Conservation (phyloP, 2,888 invertebrate species). For the Nomada flava region DNA sequence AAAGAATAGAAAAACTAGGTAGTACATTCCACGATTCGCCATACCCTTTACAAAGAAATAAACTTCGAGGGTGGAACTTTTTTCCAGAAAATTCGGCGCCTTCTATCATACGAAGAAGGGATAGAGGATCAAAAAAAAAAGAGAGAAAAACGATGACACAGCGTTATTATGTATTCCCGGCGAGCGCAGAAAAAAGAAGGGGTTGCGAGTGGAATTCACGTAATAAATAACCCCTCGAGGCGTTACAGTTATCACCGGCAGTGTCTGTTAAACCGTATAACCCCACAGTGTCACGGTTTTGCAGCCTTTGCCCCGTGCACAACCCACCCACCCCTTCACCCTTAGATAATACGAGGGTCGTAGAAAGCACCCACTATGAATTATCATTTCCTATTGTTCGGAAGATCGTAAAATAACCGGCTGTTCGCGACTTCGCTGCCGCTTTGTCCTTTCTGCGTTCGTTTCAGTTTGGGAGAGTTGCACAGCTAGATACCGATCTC, state of each 20-base stretch:
- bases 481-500: not conserved
- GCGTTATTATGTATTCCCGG: slow-evolving; percentile 28
- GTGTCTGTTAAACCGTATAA: slow-evolving; percentile 38
- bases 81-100: too few relatives aligned
- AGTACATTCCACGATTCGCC: not conserved
- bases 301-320: slow-evolving; percentile 15
- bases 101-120: not conserved
- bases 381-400: slow-evolving; percentile 80
- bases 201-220: slow-evolving; percentile 58
- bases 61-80: too few relatives aligned
- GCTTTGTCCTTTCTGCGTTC: slow-evolving; percentile 26
- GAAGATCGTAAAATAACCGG: slow-evolving; percentile 75
- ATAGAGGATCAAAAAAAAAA: not conserved
- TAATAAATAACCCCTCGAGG: slow-evolving; percentile 78
- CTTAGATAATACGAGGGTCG: slow-evolving; percentile 72
- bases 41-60: too few relatives aligned
- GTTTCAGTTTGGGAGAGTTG: slow-evolving; percentile 3
- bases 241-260: slow-evolving; percentile 76
- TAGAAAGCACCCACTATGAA: slow-evolving; percentile 74
- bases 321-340: slow-evolving; percentile 2
- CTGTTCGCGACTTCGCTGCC: slow-evolving; percentile 44
- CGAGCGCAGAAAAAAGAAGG: slow-evolving; percentile 29
- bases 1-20: too few relatives aligned
- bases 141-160: slow-evolving; percentile 29
- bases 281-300: slow-evolving; percentile 29